Evolutionary conservation across 2,888 invertebrate species (phyloP).

Genomic region (Aproaerema taeniolella): DNA sequence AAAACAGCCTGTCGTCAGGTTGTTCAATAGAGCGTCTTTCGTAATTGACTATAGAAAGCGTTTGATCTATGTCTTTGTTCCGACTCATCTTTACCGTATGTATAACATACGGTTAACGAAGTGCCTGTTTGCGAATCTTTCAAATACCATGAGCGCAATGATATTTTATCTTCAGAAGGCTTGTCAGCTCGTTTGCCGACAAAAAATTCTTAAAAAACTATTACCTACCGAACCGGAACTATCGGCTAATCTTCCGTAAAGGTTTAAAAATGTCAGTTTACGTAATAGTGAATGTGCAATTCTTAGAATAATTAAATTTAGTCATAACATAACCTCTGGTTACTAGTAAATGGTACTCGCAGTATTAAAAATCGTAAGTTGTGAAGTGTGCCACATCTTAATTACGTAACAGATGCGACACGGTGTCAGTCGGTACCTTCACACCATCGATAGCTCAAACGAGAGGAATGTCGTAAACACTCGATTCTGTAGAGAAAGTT

Average conservation of each 20-base stretch:
- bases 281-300: slow-evolving; percentile 36
- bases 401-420: slow-evolving; percentile 31
- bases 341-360: too few species aligned
- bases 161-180: too few species aligned
- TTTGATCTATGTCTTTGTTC: slow-evolving; percentile 35
- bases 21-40: slow-evolving; percentile 62
- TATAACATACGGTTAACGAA: slow-evolving; percentile 21
- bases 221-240: slow-evolving; percentile 34
- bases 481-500: slow-evolving; percentile 39
- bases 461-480: slow-evolving; percentile 22
- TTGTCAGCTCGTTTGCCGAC: too few species aligned
- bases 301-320: slow-evolving; percentile 34
- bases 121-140: slow-evolving; percentile 22
- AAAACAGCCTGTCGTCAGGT: slow-evolving; percentile 50
- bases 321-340: too few species aligned
- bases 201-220: too few species aligned
- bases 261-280: slow-evolving; percentile 36
- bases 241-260: slow-evolving; percentile 35
- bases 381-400: slow-evolving; percentile 21
- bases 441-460: slow-evolving; percentile 16
- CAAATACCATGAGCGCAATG: slow-evolving; percentile 25
- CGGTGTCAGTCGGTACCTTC: slow-evolving; percentile 6
- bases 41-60: slow-evolving; percentile 58
- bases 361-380: too few species aligned
- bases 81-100: slow-evolving; percentile 22